These are phyloP conservation scores for Girardia tigrina DNA, from an alignment of 2,888 invertebrate species.

Conservation along the genomic window DNA sequence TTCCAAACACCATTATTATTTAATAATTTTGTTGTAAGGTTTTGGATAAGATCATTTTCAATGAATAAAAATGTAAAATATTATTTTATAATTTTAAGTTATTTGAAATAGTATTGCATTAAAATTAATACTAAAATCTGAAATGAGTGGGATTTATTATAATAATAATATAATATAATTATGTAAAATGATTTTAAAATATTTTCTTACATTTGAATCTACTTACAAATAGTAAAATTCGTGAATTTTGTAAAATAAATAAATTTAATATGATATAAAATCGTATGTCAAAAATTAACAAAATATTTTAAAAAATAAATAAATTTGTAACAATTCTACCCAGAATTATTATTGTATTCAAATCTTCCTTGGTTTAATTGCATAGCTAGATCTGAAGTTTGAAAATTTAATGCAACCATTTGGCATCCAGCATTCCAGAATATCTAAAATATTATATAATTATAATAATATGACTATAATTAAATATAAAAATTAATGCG, in stretches of 20 bases:
- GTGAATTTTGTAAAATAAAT: neutral
- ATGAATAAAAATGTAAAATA: no score
- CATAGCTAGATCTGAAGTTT: slow-evolving; percentile 94
- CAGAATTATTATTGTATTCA: slow-evolving; percentile 97
- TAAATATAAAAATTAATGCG: neutral
- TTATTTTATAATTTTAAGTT: no score
- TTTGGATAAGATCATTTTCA: no score
- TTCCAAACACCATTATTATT: no score
- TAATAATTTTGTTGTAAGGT: no score
- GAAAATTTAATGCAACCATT: slow-evolving; percentile 94
- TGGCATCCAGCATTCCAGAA: slow-evolving; percentile 99
- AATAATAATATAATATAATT: no score
- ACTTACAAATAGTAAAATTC: neutral
- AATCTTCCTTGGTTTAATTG: slow-evolving; percentile 99
- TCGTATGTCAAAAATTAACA: neutral
- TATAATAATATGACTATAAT: neutral
- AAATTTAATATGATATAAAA: neutral
- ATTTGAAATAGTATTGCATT: no score
- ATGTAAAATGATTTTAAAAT: neutral
- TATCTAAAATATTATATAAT: slow-evolving; percentile 59
- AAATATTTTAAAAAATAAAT: neutral
- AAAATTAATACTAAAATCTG: no score
- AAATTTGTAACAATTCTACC: slow-evolving; percentile 47
- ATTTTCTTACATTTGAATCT: neutral
- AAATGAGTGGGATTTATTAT: no score